A percentile compares a stretch with the other conserved stretches of the same genome.
Conservation (phyloP, 2,113 vertebrate species). For the Elanoides forficatus region DNA sequence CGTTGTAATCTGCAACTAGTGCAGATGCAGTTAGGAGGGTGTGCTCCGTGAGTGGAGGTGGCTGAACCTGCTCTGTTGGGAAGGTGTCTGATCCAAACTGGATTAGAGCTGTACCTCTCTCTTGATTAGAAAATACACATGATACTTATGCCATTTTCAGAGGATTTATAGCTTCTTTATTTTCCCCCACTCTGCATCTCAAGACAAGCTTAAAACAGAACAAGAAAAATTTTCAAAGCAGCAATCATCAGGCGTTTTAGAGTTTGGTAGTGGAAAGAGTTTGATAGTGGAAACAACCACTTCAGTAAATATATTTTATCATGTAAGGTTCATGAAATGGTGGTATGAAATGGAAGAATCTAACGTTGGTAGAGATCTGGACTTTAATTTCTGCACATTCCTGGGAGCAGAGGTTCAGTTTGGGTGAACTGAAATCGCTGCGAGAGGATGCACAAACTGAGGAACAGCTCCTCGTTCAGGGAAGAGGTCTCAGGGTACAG, state of each 20-base stretch:
- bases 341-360: not conserved
- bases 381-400: not conserved
- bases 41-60: not conserved
- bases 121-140: not conserved
- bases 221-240: not conserved
- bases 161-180: not conserved
- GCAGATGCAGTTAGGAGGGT: not conserved
- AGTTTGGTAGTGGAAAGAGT: not conserved
- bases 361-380: not conserved
- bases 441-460: not conserved
- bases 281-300: not conserved
- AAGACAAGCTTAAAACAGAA: not conserved
- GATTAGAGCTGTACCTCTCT: not conserved
- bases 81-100: not conserved
- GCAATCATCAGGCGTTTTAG: not conserved
- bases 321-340: not conserved
- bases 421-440: not conserved
- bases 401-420: not conserved
- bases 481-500: not conserved
- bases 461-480: fast-evolving
- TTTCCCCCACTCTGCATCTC: not conserved
- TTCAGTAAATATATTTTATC: not conserved
- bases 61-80: not conserved
- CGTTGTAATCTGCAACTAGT: not conserved
- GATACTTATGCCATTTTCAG: not conserved